Evolutionary conservation across 2,797 vertebrate species (phyloP).

Genomic region (Eupleurogrammus muticus): DNA sequence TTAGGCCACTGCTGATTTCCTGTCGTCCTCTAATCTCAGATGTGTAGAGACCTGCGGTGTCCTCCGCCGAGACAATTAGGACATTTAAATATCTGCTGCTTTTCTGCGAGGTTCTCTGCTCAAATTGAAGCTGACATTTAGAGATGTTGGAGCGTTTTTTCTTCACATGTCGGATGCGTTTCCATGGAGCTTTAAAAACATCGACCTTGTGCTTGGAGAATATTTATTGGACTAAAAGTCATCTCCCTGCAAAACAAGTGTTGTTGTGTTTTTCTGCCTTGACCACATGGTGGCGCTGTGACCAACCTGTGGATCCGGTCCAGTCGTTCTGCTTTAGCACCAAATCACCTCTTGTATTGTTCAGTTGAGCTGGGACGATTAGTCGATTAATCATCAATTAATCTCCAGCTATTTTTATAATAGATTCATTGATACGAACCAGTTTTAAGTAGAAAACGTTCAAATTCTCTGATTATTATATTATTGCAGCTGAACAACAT

Average conservation of each 20-base stretch:
- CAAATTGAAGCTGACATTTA: slow-evolving; percentile 16
- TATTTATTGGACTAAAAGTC: not conserved
- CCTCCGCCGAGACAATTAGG: slow-evolving; percentile 14
- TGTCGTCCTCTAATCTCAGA: slow-evolving; percentile 13
- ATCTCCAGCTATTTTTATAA: too few relatives aligned
- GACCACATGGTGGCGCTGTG: too few relatives aligned
- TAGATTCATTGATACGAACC: too few relatives aligned
- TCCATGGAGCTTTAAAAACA: slow-evolving; percentile 11
- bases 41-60: not conserved
- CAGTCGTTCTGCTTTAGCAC: too few relatives aligned
- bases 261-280: too few relatives aligned
- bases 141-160: not conserved
- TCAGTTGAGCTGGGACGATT: too few relatives aligned
- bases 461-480: too few relatives aligned
- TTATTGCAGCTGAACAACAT: too few relatives aligned
- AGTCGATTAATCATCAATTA: too few relatives aligned
- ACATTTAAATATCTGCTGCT: slow-evolving; percentile 2
- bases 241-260: not conserved
- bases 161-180: not conserved
- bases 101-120: not conserved
- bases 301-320: too few relatives aligned
- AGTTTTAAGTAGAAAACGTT: too few relatives aligned
- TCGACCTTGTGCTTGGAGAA: not conserved
- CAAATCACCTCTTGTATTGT: too few relatives aligned
- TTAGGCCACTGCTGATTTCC: slow-evolving; percentile 27